Base-by-base conservation (phyloP, 2,888 invertebrate species). In the Dyspetes luteomarginatus region DNA sequence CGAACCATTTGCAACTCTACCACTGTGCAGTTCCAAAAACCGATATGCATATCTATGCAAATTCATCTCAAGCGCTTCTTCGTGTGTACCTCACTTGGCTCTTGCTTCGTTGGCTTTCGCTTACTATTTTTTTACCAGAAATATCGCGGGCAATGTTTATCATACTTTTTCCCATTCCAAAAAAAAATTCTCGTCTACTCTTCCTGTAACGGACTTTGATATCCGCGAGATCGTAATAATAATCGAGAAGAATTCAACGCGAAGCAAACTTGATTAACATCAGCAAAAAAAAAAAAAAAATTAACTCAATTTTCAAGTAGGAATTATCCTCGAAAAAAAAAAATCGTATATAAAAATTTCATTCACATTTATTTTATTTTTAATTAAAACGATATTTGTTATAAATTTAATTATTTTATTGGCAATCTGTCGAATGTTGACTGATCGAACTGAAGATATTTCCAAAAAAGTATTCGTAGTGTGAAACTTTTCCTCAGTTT, bases 41-140 rank as follows among this genome's bases (percentile, higher is more conserved):
- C 68, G 60, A 68, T 77, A 77, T 77, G 76, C 76, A 77, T 77
- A 77, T 77, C 55, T 77, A 77, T 77, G 69, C 64, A 76, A 76
- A 76, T 76, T 41, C 50, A 62, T 69, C 76, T 76, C 52, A 62
- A 69, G 69, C 60, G 75, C 50, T 60, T 28, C 50, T 30, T 24
- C 41, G 22, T 9, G 5, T 24, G 60, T 60, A 22, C 4, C 26
- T n/a, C 52, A 24, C 36, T 2, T 12, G 17, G 19, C 71, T 60
- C 26, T 30, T 41, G 12, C 52, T 15, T 3, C 4, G 24, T 56
- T 19, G 26, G 67, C 48, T 48, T 19, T 67, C 26, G 24, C 26
- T 55, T 26, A 55, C 24, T n/a, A n/a, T n/a, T n/a, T n/a, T n/a
- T n/a, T n/a, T n/a, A n/a, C n/a, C n/a, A n/a, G n/a, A n/a, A n/a